These are phyloP conservation scores for Vombatus ursinus DNA, from an alignment of 2,113 vertebrate species.

Conservation along the genomic window DNA sequence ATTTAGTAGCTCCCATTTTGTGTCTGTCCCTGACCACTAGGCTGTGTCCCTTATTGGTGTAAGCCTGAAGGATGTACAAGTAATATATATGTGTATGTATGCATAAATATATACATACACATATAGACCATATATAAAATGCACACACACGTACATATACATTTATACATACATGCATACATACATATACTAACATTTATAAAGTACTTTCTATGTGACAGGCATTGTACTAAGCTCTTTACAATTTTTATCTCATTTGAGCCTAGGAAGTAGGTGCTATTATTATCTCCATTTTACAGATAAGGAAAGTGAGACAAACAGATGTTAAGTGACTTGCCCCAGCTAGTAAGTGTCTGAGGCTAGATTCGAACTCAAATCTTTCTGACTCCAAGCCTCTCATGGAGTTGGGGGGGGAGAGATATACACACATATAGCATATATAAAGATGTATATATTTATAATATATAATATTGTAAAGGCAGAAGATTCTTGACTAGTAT, in stretches of 20 bases:
- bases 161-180: not conserved
- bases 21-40: not conserved
- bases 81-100: too few species aligned
- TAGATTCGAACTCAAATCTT: not conserved
- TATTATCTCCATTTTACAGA: not conserved
- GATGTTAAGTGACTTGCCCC: constrained; percentile 5
- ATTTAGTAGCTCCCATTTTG: not conserved
- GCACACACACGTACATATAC: too few species aligned
- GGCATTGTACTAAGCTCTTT: not conserved
- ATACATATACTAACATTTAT: not conserved
- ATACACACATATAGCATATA: not conserved
- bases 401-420: not conserved
- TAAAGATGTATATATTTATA: not conserved
- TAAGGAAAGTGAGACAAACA: not conserved
- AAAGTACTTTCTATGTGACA: not conserved
- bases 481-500: too few species aligned
- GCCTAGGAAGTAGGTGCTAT: not conserved
- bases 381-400: not conserved
- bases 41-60: not conserved
- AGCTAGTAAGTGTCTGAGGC: not conserved
- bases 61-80: too few species aligned
- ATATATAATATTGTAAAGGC: too few species aligned
- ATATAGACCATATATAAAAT: not conserved
- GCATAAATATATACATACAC: not conserved
- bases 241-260: not conserved